phyloP scores from a whole-genome alignment of 1,140 invertebrate species.

The Panulirus ornatus region DNA sequence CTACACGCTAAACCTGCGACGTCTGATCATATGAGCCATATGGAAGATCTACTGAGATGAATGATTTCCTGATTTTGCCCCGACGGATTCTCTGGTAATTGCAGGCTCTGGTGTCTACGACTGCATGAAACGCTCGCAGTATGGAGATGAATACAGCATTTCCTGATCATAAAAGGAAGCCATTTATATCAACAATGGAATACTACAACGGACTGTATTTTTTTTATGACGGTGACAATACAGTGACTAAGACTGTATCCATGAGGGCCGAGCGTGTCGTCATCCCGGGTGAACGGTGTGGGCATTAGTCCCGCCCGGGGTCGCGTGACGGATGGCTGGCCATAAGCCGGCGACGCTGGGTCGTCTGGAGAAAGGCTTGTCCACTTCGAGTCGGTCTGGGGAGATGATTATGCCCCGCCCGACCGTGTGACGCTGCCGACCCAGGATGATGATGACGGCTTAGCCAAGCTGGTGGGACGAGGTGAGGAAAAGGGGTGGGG shows the following conservation, averaged over 20 bases:
- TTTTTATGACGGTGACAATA: background rate
- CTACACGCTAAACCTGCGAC: background rate
- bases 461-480: background rate
- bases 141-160: too few relatives aligned
- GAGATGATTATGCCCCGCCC: background rate
- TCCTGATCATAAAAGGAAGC: too few relatives aligned
- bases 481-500: background rate
- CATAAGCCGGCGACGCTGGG: background rate
- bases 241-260: background rate
- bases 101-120: too few relatives aligned
- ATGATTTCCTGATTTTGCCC: background rate
- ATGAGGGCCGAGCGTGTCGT: background rate
- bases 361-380: background rate
- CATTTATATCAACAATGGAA: too few relatives aligned
- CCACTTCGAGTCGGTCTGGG: background rate
- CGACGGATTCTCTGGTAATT: background rate
- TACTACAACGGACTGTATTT: too few relatives aligned
- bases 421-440: too few relatives aligned
- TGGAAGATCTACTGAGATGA: background rate
- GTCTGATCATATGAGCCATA: background rate
- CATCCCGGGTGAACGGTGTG: background rate
- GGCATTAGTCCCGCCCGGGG: background rate
- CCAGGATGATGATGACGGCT: background rate
- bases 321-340: background rate
- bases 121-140: too few relatives aligned